Evolutionary conservation across 2,797 vertebrate genomes (phyloP).

Genomic region (Poliocrania exsul): DNA sequence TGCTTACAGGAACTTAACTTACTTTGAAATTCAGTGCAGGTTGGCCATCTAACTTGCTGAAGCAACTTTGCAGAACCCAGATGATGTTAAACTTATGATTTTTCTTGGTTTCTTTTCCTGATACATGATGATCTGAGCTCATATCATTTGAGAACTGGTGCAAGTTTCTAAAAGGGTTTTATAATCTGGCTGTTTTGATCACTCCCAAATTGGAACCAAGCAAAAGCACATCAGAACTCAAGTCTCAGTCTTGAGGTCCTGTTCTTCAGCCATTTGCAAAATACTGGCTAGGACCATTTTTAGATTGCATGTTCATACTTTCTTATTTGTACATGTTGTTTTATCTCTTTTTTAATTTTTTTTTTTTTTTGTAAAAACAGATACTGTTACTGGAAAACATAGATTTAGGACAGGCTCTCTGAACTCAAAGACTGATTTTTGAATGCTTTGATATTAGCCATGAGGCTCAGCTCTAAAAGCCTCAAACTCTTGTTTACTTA

Average conservation of each 20-base stretch:
- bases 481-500: not conserved
- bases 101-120: not conserved
- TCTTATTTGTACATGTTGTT: not conserved
- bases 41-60: not conserved
- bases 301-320: not conserved
- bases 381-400: not conserved
- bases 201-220: not conserved
- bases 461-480: not conserved
- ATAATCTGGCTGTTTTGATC: not conserved
- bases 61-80: not conserved
- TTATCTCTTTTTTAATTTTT: not conserved
- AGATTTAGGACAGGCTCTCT: not conserved
- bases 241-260: not conserved
- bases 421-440: not conserved
- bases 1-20: not conserved
- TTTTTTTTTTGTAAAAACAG: not conserved
- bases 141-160: not conserved
- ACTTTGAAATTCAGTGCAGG: not conserved
- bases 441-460: not conserved
- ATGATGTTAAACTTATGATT: not conserved
- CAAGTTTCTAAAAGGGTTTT: not conserved
- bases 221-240: not conserved
- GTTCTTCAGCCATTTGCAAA: not conserved
- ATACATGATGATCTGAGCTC: not conserved
- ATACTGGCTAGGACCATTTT: not conserved